Conservation (phyloP, 2,888 invertebrate genomes). For the Gandaritis pyraliata region DNA sequence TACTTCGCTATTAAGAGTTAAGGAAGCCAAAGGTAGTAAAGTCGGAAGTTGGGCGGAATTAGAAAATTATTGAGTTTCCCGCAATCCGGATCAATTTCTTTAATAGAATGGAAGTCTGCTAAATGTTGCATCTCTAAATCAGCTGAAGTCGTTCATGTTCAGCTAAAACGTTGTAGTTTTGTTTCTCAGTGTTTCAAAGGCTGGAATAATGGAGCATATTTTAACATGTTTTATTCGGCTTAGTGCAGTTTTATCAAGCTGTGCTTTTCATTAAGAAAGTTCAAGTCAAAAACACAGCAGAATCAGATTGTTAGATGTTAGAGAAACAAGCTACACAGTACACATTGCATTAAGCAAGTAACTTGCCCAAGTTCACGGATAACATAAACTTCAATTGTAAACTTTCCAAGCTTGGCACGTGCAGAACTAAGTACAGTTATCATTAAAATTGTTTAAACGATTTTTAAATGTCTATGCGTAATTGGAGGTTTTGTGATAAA, state of each 20-base stretch:
- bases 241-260: neutral
- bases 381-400: conserved; percentile 57
- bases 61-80: conserved; percentile 26
- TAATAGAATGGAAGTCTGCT: conserved; percentile 15
- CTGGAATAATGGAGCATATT: no score
- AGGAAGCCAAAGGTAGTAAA: conserved; percentile 29
- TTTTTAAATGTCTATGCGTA: no score
- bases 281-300: conserved; percentile 7
- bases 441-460: conserved; percentile 13
- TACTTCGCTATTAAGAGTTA: conserved; percentile 55
- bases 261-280: neutral
- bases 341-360: conserved; percentile 36
- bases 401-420: conserved; percentile 44
- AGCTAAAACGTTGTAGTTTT: no score
- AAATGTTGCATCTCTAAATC: neutral
- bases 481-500: no score
- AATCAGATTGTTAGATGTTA: conserved; percentile 20
- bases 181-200: no score
- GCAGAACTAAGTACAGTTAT: conserved; percentile 33
- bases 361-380: conserved; percentile 42
- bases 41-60: conserved; percentile 26
- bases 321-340: conserved; percentile 19
- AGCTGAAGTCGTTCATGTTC: no score
- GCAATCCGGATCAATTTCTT: conserved; percentile 13
- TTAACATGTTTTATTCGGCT: no score